Evolutionary conservation across 1,140 invertebrate species (phyloP).

Genomic region (Heliconius nattereri): DNA sequence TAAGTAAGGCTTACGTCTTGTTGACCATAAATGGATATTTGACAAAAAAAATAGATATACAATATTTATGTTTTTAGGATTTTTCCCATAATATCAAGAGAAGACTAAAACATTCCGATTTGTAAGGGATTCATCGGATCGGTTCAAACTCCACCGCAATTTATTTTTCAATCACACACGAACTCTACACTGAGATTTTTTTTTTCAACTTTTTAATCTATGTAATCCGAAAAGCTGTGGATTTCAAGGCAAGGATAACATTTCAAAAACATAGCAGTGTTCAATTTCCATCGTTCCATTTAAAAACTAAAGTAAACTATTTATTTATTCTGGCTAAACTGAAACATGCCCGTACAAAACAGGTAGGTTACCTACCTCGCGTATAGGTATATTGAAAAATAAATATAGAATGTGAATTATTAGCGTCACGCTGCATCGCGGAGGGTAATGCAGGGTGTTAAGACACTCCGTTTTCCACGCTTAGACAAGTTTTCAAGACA

Average conservation of each 20-base stretch:
- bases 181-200: conserved; percentile 21
- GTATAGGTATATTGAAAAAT: no score
- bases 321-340: neutral
- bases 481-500: neutral
- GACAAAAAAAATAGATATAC: neutral
- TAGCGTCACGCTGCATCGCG: neutral
- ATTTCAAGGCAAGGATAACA: conserved; percentile 33
- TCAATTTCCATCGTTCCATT: conserved; percentile 7
- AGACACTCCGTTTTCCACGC: neutral
- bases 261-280: conserved; percentile 18
- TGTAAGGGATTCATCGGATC: conserved; percentile 21
- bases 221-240: conserved; percentile 35
- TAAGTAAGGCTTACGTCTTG: no score
- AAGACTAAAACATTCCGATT: conserved; percentile 17
- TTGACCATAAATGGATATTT: no score
- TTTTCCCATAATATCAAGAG: neutral
- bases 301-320: neutral
- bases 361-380: no score
- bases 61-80: neutral
- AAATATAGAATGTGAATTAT: neutral
- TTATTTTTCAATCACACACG: conserved; percentile 41
- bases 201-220: conserved; percentile 38
- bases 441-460: neutral
- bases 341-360: neutral
- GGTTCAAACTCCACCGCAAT: conserved; percentile 35